Evolutionary conservation across 2,113 vertebrate genomes (phyloP).

Genomic region (Campylomormyrus tamandua): DNA sequence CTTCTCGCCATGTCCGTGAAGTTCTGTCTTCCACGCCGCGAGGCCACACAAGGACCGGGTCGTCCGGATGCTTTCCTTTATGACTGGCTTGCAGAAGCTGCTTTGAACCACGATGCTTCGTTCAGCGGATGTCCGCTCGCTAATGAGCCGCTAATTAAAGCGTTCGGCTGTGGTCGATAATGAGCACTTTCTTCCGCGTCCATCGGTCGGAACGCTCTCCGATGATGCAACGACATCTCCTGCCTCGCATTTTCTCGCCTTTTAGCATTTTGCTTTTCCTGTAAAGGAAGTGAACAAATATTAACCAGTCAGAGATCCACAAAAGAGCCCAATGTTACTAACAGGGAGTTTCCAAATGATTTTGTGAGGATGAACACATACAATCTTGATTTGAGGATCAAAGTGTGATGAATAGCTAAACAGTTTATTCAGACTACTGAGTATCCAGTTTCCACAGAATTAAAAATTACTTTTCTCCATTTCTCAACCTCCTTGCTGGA

Average conservation of each 20-base stretch:
- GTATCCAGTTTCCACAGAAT: not conserved
- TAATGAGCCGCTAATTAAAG: not conserved
- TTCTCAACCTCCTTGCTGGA: not conserved
- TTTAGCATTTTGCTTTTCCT: not conserved
- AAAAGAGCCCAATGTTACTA: not conserved
- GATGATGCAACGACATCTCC: not conserved
- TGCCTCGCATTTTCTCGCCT: not conserved
- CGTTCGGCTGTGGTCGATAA: not conserved
- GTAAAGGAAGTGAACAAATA: not conserved
- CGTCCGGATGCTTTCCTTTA: not conserved
- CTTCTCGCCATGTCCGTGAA: not conserved
- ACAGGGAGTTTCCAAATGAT: not conserved
- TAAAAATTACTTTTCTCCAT: not conserved
- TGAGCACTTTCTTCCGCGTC: not conserved
- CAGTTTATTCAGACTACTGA: not conserved
- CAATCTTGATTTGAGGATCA: not conserved
- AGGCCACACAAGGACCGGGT: not conserved
- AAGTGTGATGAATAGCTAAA: not conserved
- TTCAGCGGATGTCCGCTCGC: not conserved
- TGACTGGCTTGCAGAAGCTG: not conserved
- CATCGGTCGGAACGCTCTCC: not conserved
- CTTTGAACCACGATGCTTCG: not conserved
- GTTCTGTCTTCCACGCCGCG: not conserved
- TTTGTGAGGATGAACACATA: not conserved
- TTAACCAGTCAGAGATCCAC: not conserved